These are phyloP conservation scores for Symphodus melops DNA, from an alignment of 2,113 vertebrate genomes.

Conservation along the genomic window DNA sequence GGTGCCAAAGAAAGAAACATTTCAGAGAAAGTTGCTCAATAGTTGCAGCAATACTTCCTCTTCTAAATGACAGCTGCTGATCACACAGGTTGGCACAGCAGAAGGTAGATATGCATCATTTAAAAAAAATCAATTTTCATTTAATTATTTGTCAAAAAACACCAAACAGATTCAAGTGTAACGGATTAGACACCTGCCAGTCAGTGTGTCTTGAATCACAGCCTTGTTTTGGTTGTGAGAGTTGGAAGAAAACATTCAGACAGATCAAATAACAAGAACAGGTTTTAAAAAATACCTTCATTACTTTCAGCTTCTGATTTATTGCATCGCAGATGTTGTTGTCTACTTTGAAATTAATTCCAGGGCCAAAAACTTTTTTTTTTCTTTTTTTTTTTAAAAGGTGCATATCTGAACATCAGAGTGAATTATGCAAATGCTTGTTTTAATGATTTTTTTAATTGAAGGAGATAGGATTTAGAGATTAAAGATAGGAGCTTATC, in stretches of 20 bases:
- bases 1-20: conserved; percentile 13
- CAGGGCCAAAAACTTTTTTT: conserved; percentile 20
- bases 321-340: conserved; percentile 1
- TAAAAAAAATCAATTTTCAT: conserved; percentile 24
- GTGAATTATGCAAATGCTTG: conserved; percentile 32
- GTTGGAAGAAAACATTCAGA: conserved; percentile 1
- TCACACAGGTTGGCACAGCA: conserved; percentile 22
- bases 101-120: neutral
- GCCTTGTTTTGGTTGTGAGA: neutral
- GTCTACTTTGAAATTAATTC: conserved; percentile 24
- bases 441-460: conserved; percentile 37
- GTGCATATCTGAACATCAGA: conserved; percentile 8
- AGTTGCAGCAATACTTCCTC: conserved; percentile 2
- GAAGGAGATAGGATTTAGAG: conserved; percentile 44
- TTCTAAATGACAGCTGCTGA: conserved; percentile 39
- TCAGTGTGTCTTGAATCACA: neutral
- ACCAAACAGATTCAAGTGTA: conserved; percentile 20
- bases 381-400: no score
- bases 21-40: neutral
- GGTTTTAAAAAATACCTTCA: conserved; percentile 24
- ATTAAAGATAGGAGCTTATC: conserved; percentile 48
- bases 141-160: conserved; percentile 9
- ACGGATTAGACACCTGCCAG: conserved; percentile 35
- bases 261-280: conserved; percentile 6
- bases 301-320: conserved; percentile 23